Evolutionary conservation across 1,140 invertebrate genomes (phyloP).

Genomic region (Gyrodactylus salaris): DNA sequence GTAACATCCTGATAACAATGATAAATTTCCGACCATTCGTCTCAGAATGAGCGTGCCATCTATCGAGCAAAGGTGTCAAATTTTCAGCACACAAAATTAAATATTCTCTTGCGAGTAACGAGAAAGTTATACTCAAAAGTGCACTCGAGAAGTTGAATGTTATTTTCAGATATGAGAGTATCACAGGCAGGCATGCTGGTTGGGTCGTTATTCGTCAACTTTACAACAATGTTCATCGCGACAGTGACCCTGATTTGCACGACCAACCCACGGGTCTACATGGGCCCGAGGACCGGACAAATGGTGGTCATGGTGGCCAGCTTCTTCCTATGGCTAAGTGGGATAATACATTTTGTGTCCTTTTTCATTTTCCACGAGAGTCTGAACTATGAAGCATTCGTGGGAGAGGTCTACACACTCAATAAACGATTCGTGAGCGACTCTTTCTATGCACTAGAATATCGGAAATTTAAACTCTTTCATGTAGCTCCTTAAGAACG

Average conservation of each 20-base stretch:
- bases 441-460: not conserved
- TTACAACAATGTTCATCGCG: not conserved
- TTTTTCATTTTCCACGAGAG: not conserved
- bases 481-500: not conserved
- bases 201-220: not conserved
- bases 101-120: too few relatives aligned
- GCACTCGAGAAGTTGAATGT: too few relatives aligned
- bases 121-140: too few relatives aligned
- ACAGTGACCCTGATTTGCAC: not conserved
- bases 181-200: not conserved
- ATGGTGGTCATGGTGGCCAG: not conserved
- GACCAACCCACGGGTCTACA: not conserved
- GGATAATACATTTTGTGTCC: not conserved
- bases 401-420: not conserved
- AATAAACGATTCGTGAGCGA: not conserved
- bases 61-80: too few relatives aligned
- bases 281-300: not conserved
- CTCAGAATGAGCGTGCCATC: too few relatives aligned
- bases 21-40: too few relatives aligned
- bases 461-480: not conserved
- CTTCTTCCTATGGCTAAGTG: not conserved
- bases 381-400: not conserved
- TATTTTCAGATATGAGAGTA: not conserved
- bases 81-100: too few relatives aligned
- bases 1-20: too few relatives aligned